phyloP scores from a whole-genome alignment of 2,888 invertebrate genomes.

The Sussaba pulchella region DNA sequence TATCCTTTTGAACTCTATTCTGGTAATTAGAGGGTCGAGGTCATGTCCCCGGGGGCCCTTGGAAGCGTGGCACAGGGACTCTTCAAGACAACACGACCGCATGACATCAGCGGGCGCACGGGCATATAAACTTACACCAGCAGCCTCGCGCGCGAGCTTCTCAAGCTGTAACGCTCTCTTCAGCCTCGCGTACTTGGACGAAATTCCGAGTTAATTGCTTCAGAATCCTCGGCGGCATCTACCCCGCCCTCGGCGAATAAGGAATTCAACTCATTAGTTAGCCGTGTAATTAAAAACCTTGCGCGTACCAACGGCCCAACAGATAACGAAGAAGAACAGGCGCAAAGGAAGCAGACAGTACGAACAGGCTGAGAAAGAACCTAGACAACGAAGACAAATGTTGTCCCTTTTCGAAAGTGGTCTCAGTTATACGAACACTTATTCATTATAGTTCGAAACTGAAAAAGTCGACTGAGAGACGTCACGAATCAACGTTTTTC shows the following conservation, averaged over 20 bases:
- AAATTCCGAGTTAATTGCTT: constrained; percentile 76
- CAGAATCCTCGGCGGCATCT: constrained; percentile 71
- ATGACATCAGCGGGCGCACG: background rate
- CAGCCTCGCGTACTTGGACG: constrained; percentile 58
- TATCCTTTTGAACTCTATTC: constrained; percentile 67
- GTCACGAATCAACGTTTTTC: too few species aligned
- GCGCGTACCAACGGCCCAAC: constrained; percentile 77
- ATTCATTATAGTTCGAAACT: constrained; percentile 3
- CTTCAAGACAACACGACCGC: constrained; percentile 19
- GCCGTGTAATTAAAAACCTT: constrained; percentile 82
- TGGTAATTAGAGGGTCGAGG: constrained; percentile 63
- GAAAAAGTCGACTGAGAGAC: too few species aligned
- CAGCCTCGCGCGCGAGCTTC: constrained; percentile 26
- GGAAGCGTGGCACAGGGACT: constrained; percentile 34
- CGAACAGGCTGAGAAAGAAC: constrained; percentile 50
- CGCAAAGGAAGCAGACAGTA: constrained; percentile 66
- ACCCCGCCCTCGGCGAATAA: constrained; percentile 71
- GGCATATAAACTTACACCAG: constrained; percentile 4
- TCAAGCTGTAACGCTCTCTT: constrained; percentile 31
- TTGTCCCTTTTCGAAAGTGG: constrained; percentile 19
- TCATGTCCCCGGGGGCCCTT: constrained; percentile 47
- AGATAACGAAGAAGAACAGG: constrained; percentile 79
- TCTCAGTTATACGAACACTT: constrained; percentile 20
- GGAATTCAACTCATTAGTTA: constrained; percentile 81
- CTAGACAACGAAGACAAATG: constrained; percentile 37